phyloP scores from a whole-genome alignment of 2,888 invertebrate species.

The Lypha dubia region DNA sequence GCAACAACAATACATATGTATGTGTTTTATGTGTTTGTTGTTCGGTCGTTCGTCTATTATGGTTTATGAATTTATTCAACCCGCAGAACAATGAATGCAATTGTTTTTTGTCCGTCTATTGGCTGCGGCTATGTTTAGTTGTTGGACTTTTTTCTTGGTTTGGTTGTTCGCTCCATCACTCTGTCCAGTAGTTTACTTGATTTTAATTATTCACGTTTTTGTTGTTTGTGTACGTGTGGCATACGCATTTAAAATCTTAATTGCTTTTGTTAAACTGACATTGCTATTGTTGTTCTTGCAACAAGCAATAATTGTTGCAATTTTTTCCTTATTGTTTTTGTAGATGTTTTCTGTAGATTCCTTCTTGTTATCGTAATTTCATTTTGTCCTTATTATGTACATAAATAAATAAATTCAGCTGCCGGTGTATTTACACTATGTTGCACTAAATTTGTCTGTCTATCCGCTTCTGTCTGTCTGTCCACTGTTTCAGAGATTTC shows the following conservation, averaged over 20 bases:
- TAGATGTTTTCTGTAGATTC: no score
- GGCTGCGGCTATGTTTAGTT: constrained; percentile 3
- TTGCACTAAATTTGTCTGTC: constrained; percentile 42
- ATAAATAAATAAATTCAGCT: constrained; percentile 7
- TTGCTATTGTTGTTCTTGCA: constrained; percentile 40
- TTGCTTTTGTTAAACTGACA: constrained; percentile 65
- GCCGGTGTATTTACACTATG: constrained; percentile 54
- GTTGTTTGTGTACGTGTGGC: constrained; percentile 52
- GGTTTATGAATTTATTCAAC: constrained; percentile 67
- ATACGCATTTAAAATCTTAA: constrained; percentile 71
- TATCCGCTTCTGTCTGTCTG: constrained; percentile 18
- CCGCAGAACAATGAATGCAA: constrained; percentile 64
- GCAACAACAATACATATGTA: constrained; percentile 16
- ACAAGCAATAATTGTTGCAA: constrained; percentile 29
- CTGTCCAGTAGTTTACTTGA: constrained; percentile 43
- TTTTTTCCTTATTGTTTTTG: constrained; percentile 27
- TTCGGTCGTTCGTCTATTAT: constrained; percentile 42
- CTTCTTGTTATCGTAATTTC: constrained; percentile 30
- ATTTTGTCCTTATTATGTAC: constrained; percentile 54
- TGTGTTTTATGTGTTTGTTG: constrained; percentile 1
- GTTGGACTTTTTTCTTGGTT: constrained; percentile 9
- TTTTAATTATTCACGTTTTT: constrained; percentile 26
- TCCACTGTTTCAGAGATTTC: constrained; percentile 59
- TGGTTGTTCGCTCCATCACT: constrained; percentile 27
- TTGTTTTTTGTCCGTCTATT: constrained; percentile 40